Base-by-base conservation (phyloP, 2,888 invertebrate species). In the Dasypogon diadema region DNA sequence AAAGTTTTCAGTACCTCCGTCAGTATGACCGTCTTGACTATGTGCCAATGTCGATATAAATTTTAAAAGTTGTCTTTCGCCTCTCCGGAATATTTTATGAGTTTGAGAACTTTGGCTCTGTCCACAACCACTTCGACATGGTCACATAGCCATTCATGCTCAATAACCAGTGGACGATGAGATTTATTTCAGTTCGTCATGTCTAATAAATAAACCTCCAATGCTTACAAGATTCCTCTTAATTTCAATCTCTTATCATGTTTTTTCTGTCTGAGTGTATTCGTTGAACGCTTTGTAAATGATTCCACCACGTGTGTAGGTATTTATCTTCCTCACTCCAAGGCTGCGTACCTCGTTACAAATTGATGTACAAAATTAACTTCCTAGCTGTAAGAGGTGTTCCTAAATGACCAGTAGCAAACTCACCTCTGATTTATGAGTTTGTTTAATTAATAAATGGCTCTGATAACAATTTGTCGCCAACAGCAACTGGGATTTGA, bases 21-120 rank as follows among this genome's bases (percentile, higher is more conserved):
- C 8, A 18, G 51, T n/a, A 51, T 51, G 21, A 8, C 4, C 12
- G 51, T 8, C 16, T 21, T 51, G 16, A 8, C 6, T 2, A 51
- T 16, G 16, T 51, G 51, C 51, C 51, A 51, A 18, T 21, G 51
- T 18, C 14, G 18, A 51, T 5, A 51, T 51, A 51, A 51, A 51
- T 51, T 51, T 16, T 8, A 51, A 51, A 21, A 51, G 51, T 51
- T 51, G 51, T 51, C 51, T 48, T 48, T 51, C n/a, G 16, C 51
- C 51, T 21, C 51, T n/a, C 18, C 18, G 18, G n/a, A 16, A 51
- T 51, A 51, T 51, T 51, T 51, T 51, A 51, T 51, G 51, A 21
- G 21, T 51, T 51, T 51, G 18, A 51, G 51, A 51, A 51, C 51
- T 51, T 51, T 51, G 51, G 18, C 51, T 51, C 21, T 51, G n/a